Conservation (phyloP, 2,797 vertebrate species). For the Crenuchus spilurus region DNA sequence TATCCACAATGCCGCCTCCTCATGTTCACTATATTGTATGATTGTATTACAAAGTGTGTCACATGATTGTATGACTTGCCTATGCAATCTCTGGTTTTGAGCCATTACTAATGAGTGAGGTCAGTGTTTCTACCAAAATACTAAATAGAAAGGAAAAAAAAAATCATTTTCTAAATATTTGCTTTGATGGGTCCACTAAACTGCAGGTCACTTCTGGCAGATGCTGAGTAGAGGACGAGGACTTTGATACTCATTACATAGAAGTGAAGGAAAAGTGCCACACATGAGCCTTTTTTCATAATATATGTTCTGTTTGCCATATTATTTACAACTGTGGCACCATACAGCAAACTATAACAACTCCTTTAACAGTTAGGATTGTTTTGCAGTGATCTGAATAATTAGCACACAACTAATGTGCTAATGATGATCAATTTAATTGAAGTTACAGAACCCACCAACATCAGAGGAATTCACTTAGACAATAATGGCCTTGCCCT, state of each 20-base stretch:
- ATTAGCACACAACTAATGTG: background rate
- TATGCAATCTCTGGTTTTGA: conserved; percentile 54
- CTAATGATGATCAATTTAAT: background rate
- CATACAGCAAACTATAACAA: background rate
- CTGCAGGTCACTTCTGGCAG: background rate
- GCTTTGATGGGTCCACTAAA: background rate
- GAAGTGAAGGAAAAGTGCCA: too few species aligned
- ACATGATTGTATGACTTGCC: conserved; percentile 54
- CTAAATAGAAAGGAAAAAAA: too few species aligned
- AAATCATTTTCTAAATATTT: background rate
- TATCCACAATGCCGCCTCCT: conserved; percentile 64
- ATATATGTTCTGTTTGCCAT: background rate
- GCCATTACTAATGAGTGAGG: conserved; percentile 41
- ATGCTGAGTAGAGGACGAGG: background rate
- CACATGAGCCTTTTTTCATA: background rate
- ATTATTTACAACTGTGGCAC: background rate
- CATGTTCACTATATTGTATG: conserved; percentile 56
- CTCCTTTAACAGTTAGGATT: background rate
- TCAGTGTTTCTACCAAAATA: conserved; percentile 38
- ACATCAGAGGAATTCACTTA: too few species aligned
- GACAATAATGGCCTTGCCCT: too few species aligned
- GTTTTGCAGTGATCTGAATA: conserved; percentile 22
- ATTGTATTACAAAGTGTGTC: conserved; percentile 49
- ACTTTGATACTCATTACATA: background rate
- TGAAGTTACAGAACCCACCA: too few species aligned